phyloP scores from a whole-genome alignment of 2,888 invertebrate species.

The Euzetes globulus region DNA sequence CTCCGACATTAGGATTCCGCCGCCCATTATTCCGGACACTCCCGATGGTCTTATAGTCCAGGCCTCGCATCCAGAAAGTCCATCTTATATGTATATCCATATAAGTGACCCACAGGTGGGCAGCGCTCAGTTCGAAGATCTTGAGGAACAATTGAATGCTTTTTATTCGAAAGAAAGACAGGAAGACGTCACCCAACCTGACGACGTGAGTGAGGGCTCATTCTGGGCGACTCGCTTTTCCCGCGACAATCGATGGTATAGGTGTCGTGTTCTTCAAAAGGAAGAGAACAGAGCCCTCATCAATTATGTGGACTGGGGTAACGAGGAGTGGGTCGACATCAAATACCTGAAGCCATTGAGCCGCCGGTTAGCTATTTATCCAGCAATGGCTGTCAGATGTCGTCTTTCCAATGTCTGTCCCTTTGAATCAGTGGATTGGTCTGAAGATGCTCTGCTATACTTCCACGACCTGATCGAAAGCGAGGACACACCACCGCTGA shows the following conservation, averaged over 20 bases:
- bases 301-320: conserved; percentile 8
- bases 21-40: neutral
- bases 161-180: neutral
- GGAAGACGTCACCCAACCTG: neutral
- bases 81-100: conserved; percentile 22
- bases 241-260: conserved; percentile 23
- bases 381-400: conserved; percentile 18
- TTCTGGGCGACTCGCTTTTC: conserved; percentile 9
- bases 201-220: neutral
- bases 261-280: neutral
- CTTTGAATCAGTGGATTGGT: neutral
- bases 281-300: neutral
- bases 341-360: neutral
- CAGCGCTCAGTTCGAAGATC: conserved; percentile 23
- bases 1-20: neutral
- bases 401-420: neutral
- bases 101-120: conserved; percentile 29
- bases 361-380: conserved; percentile 4
- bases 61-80: conserved; percentile 4
- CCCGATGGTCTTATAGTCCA: conserved; percentile 13
- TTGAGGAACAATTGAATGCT: conserved; percentile 20
- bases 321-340: neutral
- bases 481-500: neutral
- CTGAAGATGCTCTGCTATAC: neutral
- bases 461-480: neutral